Evolutionary conservation across 2,113 vertebrate species (phyloP), one percentile per base, ranked within the genome.

Genomic region (Eira barbara): DNA sequence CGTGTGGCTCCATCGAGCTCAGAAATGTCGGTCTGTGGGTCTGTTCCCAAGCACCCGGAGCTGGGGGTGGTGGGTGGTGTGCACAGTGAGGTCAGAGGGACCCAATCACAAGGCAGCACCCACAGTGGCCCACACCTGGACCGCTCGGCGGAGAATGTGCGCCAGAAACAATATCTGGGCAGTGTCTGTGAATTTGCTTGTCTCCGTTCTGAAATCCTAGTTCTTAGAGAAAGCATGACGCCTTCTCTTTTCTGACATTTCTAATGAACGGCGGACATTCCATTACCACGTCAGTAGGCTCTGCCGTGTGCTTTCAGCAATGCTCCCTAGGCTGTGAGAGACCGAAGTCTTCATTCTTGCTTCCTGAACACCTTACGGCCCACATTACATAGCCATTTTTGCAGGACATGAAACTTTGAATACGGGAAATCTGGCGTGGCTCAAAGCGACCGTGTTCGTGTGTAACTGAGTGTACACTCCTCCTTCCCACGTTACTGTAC

Each of bases 131-230:
- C 73, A 4, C 17, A 4, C 29, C 45, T 1, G 42, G n/a, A 21
- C 0, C 2, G 5, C 3, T 20, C 3, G 0, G 34, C n/a, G 18
- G 2, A 36, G n/a, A 8, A 7, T 1, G 7, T 0, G 13, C 34
- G 34, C 34, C 3, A 5, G 80, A 25, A 29, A 49, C 27, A 23
- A 11, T 13, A 6, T 0, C 0, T 0, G 15, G 25, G 25, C 6
- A 3, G 23, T 0, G 0, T 15, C 61, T 4, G 0, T 10, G 34
- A 14, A 18, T 34, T 13, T 2, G 39, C 65, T 61, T 1, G 29
- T 11, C 39, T 5, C 6, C 69, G 1, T 20, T 69, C 80, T 29
- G 36, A 45, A 21, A 34, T 71, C 31, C 10, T 1, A 18, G 11
- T 20, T 36, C 39, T 45, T 34, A 29, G 31, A 79, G 59, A 52